phyloP scores from a whole-genome alignment of 2,113 vertebrate species.

The Pachyramphus minor region DNA sequence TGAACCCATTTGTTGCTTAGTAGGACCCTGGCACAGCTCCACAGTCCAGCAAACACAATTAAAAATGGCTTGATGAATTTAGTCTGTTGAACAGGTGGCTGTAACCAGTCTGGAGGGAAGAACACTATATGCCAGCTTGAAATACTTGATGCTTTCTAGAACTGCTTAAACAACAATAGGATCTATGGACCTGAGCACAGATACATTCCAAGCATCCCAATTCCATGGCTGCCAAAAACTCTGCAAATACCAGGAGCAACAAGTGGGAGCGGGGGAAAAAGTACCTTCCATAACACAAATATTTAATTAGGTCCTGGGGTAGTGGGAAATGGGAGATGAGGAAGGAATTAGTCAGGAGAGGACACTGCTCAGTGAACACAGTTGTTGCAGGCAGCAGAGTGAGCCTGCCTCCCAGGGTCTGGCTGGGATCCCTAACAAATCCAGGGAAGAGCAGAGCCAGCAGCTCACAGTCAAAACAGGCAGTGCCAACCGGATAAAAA shows the following conservation, averaged over 20 bases:
- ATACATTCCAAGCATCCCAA: not conserved
- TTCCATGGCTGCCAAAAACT: not conserved
- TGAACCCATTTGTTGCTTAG: slow-evolving; percentile 36
- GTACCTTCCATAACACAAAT: not conserved
- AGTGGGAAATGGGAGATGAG: not conserved
- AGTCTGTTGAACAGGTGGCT: not conserved
- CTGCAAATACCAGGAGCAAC: not conserved
- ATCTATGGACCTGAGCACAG: not conserved
- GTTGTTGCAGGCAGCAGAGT: not conserved
- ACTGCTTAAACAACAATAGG: not conserved
- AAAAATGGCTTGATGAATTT: not conserved
- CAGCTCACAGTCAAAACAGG: not conserved
- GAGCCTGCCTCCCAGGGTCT: not conserved
- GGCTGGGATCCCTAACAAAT: not conserved
- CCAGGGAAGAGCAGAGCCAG: not conserved
- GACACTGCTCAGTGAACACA: not conserved
- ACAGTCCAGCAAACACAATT: not conserved
- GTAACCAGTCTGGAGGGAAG: not conserved
- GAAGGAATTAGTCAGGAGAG: not conserved
- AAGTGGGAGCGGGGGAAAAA: not conserved
- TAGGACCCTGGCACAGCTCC: slow-evolving; percentile 26
- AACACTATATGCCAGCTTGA: not conserved
- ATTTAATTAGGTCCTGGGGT: not conserved
- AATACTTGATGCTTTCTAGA: not conserved
- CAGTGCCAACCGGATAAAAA: not conserved